Base-by-base conservation (phyloP, 2,113 vertebrate species). In the Colius striatus region DNA sequence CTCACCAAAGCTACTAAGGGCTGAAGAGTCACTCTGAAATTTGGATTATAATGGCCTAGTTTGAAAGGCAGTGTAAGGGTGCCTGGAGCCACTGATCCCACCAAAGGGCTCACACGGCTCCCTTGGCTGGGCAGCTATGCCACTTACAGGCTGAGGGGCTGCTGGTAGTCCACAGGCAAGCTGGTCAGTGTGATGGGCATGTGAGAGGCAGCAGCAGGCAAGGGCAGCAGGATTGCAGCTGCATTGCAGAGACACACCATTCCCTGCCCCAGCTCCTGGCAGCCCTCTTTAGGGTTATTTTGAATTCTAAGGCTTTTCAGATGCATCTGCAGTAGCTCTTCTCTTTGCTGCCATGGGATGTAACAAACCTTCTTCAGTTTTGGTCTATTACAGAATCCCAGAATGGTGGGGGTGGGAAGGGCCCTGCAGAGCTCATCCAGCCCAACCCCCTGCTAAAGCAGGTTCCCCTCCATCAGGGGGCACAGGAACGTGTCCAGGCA, bases 91-190 rank as follows among this genome's bases (percentile, higher is more conserved):
- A 30, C 23, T 45, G 45, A 29, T 19, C 53, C 53, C 53, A 27
- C 14, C 53, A 29, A 27, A 54, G 53, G 14, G 26, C 53, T 16
- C 26, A 26, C 51, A 53, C 51, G 15, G 51, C 25, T 53, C 47
- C 47, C 21, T 48, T 21, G 18, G 47, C 47, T 21, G 16, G 47
- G 18, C 47, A 18, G 47, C 38, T 41, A 41, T 41, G 38, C 9
- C 38, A 41, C 38, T 41, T n/a, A 38, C 16, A 9, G 58, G 14
- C 25, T 23, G 6, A 29, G 25, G 41, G 18, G 51, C 34, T 67
- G 21, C n/a, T 7, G 3, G 57, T 1, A 1, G 32, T 50, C n/a
- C 50, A 17, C 13, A 5, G 80, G n/a, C 27, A n/a, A 9, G n/a
- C 34, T 4, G 16, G 47, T 32, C 21, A 1, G 0, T 13, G 15